A percentile compares a stretch with the other conserved stretches of the same genome.
Conservation (phyloP, 2,888 invertebrate species). For the Exocentrus adspersus region DNA sequence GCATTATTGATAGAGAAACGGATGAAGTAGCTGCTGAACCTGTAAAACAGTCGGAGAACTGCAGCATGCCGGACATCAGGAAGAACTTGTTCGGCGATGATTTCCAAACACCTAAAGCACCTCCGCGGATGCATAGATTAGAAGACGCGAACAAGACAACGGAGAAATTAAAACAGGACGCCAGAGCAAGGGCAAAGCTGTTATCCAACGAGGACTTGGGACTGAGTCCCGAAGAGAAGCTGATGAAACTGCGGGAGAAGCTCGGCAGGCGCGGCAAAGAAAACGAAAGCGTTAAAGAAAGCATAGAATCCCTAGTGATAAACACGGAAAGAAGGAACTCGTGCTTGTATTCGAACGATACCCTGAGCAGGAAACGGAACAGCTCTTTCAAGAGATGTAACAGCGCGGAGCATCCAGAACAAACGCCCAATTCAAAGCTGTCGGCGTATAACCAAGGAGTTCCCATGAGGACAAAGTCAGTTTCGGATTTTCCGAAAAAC, state of each 20-base stretch:
- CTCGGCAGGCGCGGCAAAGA: conserved; percentile 47
- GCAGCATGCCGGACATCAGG: conserved; percentile 61
- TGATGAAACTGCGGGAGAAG: conserved; percentile 67
- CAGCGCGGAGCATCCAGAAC: conserved; percentile 52
- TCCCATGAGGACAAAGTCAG: conserved; percentile 55
- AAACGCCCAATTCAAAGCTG: conserved; percentile 9
- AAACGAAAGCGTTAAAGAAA: conserved; percentile 43
- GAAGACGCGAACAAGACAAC: conserved; percentile 65
- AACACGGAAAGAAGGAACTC: conserved; percentile 55
- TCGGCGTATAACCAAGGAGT: conserved; percentile 5
- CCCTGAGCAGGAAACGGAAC: conserved; percentile 52
- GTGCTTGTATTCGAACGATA: conserved; percentile 57
- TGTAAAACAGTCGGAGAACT: conserved; percentile 59
- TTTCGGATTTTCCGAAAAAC: conserved; percentile 51
- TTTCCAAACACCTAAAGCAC: conserved; percentile 66
- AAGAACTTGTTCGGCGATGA: conserved; percentile 53
- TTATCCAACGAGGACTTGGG: conserved; percentile 80
- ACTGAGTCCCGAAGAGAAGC: conserved; percentile 75
- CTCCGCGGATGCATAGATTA: conserved; percentile 61
- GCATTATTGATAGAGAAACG: conserved; percentile 42
- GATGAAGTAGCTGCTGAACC: conserved; percentile 38
- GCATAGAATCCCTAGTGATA: conserved; percentile 53
- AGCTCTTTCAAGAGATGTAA: conserved; percentile 56
- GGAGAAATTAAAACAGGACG: conserved; percentile 71
- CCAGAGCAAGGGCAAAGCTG: conserved; percentile 71